A percentile compares a stretch with the other conserved stretches of the same genome.
phyloP scores from a whole-genome alignment of 2,888 invertebrate species.

The Cerastoderma edule region DNA sequence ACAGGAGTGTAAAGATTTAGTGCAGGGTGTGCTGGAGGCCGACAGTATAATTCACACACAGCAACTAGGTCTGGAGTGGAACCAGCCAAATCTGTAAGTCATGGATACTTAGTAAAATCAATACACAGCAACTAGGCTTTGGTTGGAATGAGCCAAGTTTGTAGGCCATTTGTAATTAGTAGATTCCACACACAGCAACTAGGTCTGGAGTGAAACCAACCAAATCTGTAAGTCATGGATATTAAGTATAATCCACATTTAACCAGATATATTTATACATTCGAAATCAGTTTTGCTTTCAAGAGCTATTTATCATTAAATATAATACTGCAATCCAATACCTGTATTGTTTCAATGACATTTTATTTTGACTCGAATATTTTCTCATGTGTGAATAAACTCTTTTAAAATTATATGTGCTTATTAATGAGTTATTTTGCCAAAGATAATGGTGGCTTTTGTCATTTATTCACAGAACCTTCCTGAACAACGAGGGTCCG shows the following conservation, averaged over 20 bases:
- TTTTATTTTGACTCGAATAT: no score
- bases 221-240: conserved; percentile 75
- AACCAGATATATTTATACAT: no score
- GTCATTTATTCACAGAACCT: conserved; percentile 66
- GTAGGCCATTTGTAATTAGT: no score
- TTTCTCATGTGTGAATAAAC: no score
- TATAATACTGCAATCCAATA: no score
- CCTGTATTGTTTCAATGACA: no score
- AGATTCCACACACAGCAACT: conserved; percentile 83
- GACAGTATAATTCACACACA: conserved; percentile 82
- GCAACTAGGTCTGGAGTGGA: conserved; percentile 81
- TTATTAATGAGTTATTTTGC: background rate
- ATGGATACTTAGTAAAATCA: no score
- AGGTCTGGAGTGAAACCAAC: conserved; percentile 75
- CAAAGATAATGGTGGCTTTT: background rate
- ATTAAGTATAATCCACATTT: no score
- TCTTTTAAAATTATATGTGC: no score
- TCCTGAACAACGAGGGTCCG: conserved; percentile 82
- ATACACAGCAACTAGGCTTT: conserved; percentile 83
- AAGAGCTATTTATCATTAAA: no score
- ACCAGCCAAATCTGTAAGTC: conserved; percentile 73
- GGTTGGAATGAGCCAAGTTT: conserved; percentile 71
- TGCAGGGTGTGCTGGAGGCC: conserved; percentile 77
- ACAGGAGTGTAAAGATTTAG: conserved; percentile 80
- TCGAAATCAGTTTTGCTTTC: no score